Conservation (phyloP, 30 jellyfish, hydroid and myxozoan species). For the Cassiopea andromeda region DNA sequence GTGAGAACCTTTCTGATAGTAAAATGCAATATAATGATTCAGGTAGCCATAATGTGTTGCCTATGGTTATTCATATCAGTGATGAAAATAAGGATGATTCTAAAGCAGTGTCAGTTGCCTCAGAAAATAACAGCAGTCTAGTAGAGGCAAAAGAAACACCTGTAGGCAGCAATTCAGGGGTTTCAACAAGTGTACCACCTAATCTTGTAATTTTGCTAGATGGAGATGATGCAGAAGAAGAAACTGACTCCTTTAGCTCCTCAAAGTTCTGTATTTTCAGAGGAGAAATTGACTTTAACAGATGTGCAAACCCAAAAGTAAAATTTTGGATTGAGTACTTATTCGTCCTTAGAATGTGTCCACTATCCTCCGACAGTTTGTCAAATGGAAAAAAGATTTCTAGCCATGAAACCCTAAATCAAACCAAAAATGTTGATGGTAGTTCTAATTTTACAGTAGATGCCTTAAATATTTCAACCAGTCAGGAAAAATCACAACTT, state of each 20-base stretch:
- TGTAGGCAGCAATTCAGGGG: neutral
- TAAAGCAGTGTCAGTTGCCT: neutral
- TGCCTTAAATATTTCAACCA: neutral
- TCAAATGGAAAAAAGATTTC: neutral
- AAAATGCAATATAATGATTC: neutral
- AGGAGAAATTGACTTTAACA: slow-evolving; percentile 46
- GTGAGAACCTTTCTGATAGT: neutral
- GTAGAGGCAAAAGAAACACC: neutral
- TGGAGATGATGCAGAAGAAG: slow-evolving; percentile 77
- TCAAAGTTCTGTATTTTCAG: slow-evolving; percentile 14
- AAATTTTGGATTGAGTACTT: slow-evolving; percentile 54
- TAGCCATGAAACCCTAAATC: neutral
- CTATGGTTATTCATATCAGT: slow-evolving; percentile 9
- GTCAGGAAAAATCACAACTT: neutral
- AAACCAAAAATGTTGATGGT: neutral
- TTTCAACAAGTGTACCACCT: neutral
- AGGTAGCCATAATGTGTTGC: neutral
- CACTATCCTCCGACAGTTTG: neutral
- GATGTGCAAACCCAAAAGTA: slow-evolving; percentile 65
- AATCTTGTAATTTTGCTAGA: slow-evolving; percentile 47
- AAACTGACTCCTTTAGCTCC: slow-evolving; percentile 14
- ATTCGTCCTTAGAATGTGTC: slow-evolving; percentile 67
- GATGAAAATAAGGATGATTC: slow-evolving; percentile 1
- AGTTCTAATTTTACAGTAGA: neutral
- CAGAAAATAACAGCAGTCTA: neutral